These are phyloP conservation scores for Drosophila auraria DNA, from an alignment of 1,140 invertebrate genomes.

Conservation along the genomic window DNA sequence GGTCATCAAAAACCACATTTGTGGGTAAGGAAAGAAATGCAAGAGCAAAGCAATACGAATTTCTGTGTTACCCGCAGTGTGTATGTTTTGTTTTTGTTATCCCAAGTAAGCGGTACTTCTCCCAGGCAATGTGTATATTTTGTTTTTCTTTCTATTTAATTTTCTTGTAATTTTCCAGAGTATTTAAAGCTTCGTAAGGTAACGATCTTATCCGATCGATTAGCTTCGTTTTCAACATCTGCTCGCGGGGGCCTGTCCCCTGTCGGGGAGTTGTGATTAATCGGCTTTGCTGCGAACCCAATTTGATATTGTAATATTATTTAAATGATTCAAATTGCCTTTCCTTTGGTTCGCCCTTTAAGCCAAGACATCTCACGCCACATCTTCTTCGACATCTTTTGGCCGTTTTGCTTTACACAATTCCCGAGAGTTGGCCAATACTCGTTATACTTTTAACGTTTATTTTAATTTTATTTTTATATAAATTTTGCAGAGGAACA, in stretches of 20 bases:
- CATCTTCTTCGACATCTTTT: constrained; percentile 7
- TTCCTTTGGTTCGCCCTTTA: constrained; percentile 34
- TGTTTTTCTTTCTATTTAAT: not conserved
- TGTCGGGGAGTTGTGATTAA: constrained; percentile 55
- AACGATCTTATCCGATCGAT: not conserved
- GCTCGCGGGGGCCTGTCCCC: constrained; percentile 19
- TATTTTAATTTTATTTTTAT: constrained; percentile 2
- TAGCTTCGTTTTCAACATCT: constrained; percentile 42
- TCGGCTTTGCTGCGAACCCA: constrained; percentile 54
- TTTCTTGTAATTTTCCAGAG: not conserved
- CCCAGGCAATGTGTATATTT: not conserved
- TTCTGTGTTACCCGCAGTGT: not conserved
- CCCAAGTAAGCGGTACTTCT: not conserved
- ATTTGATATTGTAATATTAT: constrained; percentile 63
- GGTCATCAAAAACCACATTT: no score
- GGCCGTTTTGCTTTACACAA: constrained; percentile 38
- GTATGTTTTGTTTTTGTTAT: not conserved
- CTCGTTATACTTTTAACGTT: constrained; percentile 28
- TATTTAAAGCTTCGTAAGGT: not conserved
- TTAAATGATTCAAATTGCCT: constrained; percentile 52
- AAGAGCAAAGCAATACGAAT: no score
- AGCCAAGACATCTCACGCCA: constrained; percentile 23
- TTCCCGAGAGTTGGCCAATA: constrained; percentile 28
- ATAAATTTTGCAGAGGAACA: constrained; percentile 7
- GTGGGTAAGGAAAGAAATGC: no score